These are phyloP conservation scores for Stegodyphus mimosarum DNA, from an alignment of 1,140 invertebrate genomes.

Conservation along the genomic window DNA sequence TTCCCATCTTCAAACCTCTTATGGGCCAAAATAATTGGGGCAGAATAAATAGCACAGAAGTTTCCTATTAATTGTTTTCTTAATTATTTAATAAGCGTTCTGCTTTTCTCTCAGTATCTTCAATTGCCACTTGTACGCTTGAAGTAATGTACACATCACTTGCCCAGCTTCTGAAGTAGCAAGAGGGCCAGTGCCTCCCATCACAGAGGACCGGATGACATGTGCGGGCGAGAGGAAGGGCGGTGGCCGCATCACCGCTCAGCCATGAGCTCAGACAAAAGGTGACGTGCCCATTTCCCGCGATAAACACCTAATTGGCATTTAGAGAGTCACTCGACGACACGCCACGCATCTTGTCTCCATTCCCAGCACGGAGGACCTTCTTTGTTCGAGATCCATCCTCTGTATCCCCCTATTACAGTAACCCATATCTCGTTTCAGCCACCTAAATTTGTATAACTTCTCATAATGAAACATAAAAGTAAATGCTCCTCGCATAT, in stretches of 20 bases:
- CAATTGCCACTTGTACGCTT: not conserved
- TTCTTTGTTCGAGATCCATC: conserved; percentile 10
- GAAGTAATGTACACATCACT: not conserved
- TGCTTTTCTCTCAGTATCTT: too few species aligned
- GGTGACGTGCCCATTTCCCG: conserved; percentile 49
- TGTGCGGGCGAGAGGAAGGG: conserved; percentile 4
- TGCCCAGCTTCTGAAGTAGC: not conserved
- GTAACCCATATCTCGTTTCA: not conserved
- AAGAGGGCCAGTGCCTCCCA: not conserved
- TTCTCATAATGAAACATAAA: not conserved
- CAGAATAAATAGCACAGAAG: too few species aligned
- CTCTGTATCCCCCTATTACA: not conserved
- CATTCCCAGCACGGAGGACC: conserved; percentile 13
- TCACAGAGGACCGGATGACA: not conserved
- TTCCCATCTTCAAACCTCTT: too few species aligned
- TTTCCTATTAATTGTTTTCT: too few species aligned
- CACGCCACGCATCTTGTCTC: not conserved
- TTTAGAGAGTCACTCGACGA: conserved; percentile 1
- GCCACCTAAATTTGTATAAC: not conserved
- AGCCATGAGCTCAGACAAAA: conserved; percentile 17
- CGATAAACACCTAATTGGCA: conserved; percentile 51
- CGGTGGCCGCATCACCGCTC: not conserved
- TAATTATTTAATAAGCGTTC: too few species aligned
- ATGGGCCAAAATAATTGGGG: too few species aligned
- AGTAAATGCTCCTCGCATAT: not conserved